Conservation (phyloP, 2,113 vertebrate species). For the Boleophthalmus pectinirostris region DNA sequence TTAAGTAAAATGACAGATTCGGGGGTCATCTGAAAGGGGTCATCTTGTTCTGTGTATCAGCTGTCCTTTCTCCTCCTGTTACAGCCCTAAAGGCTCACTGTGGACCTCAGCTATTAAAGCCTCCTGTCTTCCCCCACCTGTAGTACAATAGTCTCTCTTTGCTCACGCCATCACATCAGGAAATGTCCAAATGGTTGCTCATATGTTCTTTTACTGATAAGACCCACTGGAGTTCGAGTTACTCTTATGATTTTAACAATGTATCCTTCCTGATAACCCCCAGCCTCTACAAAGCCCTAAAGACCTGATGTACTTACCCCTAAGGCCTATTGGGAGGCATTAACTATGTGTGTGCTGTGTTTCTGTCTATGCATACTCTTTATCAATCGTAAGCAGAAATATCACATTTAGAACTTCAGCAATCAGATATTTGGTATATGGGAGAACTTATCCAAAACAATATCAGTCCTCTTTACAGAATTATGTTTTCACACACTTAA, state of each 20-base stretch:
- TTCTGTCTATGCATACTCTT: not conserved
- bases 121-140: slow-evolving; percentile 50
- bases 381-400: not conserved
- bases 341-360: slow-evolving; percentile 8
- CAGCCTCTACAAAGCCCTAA: slow-evolving; percentile 31
- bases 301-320: slow-evolving; percentile 44
- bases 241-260: slow-evolving; percentile 64
- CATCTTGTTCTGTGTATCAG: slow-evolving; percentile 54
- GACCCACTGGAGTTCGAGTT: slow-evolving; percentile 68
- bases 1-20: slow-evolving; percentile 40
- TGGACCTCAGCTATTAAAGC: slow-evolving; percentile 42
- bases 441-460: too few species aligned
- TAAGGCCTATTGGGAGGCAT: slow-evolving; percentile 26
- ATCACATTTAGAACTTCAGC: not conserved
- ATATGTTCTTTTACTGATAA: slow-evolving; percentile 70
- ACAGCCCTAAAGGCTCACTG: slow-evolving; percentile 66
- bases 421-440: not conserved
- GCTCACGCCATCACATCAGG: slow-evolving; percentile 64
- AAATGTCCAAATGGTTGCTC: slow-evolving; percentile 74
- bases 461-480: too few species aligned
- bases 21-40: slow-evolving; percentile 52
- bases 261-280: slow-evolving; percentile 69
- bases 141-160: slow-evolving; percentile 63
- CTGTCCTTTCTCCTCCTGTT: slow-evolving; percentile 62
- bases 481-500: not conserved